Conservation (phyloP, 2,888 invertebrate species). For the Drosophila lutescens region DNA sequence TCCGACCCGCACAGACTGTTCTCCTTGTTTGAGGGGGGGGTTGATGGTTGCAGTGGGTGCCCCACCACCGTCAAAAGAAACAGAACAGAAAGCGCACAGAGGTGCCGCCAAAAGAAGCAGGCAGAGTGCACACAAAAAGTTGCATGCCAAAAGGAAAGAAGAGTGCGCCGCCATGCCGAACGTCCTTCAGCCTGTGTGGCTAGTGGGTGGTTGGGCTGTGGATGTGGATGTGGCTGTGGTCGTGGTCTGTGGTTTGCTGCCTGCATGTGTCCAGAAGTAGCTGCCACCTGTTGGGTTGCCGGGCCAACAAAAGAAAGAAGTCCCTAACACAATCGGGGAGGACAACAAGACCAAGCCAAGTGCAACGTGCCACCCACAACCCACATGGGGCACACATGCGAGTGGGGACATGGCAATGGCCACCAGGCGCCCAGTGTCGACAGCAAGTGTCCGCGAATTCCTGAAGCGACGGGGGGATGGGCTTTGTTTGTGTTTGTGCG, state of each 20-base stretch:
- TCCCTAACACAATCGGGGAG: constrained; percentile 42
- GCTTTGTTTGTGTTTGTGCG: constrained; percentile 7
- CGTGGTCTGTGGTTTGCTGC: constrained; percentile 29
- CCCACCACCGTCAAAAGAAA: not conserved
- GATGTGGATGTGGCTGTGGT: constrained; percentile 5
- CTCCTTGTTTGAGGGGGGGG: not conserved
- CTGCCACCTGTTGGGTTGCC: constrained; percentile 65
- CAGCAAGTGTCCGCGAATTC: constrained; percentile 12
- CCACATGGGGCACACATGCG: constrained; percentile 5
- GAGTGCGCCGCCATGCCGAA: constrained; percentile 41
- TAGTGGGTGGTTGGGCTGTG: constrained; percentile 11
- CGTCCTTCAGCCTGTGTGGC: constrained; percentile 62
- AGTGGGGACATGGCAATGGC: constrained; percentile 11
- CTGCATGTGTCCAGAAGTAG: constrained; percentile 54
- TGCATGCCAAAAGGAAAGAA: constrained; percentile 66
- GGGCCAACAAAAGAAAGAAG: constrained; percentile 58
- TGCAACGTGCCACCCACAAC: no score
- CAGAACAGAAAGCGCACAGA: not conserved
- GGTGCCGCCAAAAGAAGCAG: constrained; percentile 20
- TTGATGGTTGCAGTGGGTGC: not conserved
- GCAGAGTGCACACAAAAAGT: constrained; percentile 48
- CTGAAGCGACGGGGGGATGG: not conserved
- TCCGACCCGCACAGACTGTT: not conserved
- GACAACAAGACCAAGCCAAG: constrained; percentile 61
- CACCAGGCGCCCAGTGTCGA: constrained; percentile 45